Conservation (phyloP, 2,888 invertebrate species). For the Thera britannica region DNA sequence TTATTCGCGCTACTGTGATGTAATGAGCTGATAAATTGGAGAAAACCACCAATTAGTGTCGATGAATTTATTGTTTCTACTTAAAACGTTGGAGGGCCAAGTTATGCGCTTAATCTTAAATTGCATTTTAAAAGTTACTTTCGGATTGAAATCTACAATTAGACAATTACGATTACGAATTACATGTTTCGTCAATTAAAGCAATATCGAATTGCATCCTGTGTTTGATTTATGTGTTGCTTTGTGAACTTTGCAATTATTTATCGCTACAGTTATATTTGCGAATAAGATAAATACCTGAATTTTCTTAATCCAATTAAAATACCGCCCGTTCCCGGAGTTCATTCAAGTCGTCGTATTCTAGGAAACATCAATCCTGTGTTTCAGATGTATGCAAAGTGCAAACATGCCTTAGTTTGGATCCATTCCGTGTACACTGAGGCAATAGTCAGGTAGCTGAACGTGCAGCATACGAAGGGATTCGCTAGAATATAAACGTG, state of each 20-base stretch:
- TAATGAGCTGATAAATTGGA: slow-evolving; percentile 85
- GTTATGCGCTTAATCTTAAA: slow-evolving; percentile 76
- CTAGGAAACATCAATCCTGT: slow-evolving; percentile 35
- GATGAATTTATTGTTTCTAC: slow-evolving; percentile 85
- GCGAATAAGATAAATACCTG: slow-evolving; percentile 16
- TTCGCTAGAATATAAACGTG: slow-evolving; percentile 11
- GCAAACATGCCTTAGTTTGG: slow-evolving; percentile 48
- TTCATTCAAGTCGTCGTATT: background rate
- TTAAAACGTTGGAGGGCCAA: slow-evolving; percentile 83
- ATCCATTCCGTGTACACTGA: slow-evolving; percentile 20
- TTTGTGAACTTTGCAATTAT: slow-evolving; percentile 33
- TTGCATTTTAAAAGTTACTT: slow-evolving; percentile 74
- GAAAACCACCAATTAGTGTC: slow-evolving; percentile 86
- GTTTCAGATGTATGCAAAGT: slow-evolving; percentile 57
- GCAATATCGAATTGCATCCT: slow-evolving; percentile 36
- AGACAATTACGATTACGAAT: slow-evolving; percentile 43
- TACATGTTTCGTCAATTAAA: slow-evolving; percentile 46
- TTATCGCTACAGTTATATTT: slow-evolving; percentile 29
- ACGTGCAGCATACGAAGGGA: slow-evolving; percentile 21
- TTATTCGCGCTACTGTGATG: slow-evolving; percentile 85
- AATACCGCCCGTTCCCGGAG: background rate
- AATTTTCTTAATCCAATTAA: slow-evolving; percentile 21
- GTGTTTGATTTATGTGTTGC: slow-evolving; percentile 37
- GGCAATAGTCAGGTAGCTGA: slow-evolving; percentile 26
- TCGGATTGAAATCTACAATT: slow-evolving; percentile 66